Base-by-base conservation (phyloP, 2,113 vertebrate genomes). In the Equus quagga region DNA sequence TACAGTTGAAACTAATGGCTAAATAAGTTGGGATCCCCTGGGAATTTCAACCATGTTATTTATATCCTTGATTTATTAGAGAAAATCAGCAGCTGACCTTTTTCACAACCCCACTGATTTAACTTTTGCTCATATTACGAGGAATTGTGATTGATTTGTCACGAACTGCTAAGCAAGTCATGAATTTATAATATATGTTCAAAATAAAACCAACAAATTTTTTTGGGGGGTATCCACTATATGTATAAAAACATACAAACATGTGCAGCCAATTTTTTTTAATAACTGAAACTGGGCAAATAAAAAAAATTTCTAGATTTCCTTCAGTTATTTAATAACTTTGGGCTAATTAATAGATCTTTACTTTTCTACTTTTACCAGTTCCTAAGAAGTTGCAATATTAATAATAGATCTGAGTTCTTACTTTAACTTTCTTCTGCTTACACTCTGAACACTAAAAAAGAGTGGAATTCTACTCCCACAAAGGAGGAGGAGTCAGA, bases 311-410 rank as follows among this genome's bases (percentile, higher is more conserved):
- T 60, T 96, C 26, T 49, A 89, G n/a, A 91, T 82, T 91, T 91
- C 33, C 5, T 76, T 95, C 46, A 31, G 49, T 69, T 91, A 94
- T 62, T 75, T 96, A 96, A 91, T 81, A 92, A 90, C 78, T 76
- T 87, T 2, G 75, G 73, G 24, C 21, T 83, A 92, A 81, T 24
- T 49, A 83, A 81, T 1, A 84, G 19, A 95, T 58, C 41, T 81
- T 85, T 44, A 69, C 13, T 58, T 69, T 94, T 85, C 41, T 24
- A 72, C 26, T 78, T 96, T 75, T 44, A 60, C 19, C 28, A 96
- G 60, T 2, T 62, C 62, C n/a, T 89, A 73, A 70, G 28, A 93
- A 91, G 44, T 26, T 91, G 2, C 1, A 92, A 46, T 70, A 85
- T 78, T 83, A 93, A 80, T 33, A 84, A 73, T 15, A 10, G 17